Percentiles rank a stretch among this genome's conserved stretches.
phyloP scores from a whole-genome alignment of 2,797 vertebrate species.

The Pangasius macronema region DNA sequence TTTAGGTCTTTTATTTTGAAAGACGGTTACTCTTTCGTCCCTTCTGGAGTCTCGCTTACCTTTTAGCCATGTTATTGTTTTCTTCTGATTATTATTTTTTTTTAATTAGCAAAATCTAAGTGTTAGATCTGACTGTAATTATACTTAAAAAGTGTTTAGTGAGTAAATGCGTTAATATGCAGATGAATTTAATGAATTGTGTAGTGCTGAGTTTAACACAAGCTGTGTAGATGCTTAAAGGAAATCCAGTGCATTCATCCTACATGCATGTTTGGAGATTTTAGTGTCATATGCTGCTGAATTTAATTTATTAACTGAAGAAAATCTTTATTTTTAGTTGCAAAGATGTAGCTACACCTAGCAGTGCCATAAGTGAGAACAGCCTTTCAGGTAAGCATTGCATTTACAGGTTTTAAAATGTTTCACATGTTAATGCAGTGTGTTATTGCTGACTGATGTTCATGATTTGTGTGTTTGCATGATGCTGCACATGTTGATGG shows the following conservation, averaged over 20 bases:
- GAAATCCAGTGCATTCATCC: background rate
- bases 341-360: conserved; percentile 23
- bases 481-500: background rate
- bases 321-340: background rate
- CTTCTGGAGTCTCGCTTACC: conserved; percentile 14
- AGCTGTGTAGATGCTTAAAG: background rate
- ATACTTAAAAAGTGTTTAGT: background rate
- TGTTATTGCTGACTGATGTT: background rate
- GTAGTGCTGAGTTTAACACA: background rate
- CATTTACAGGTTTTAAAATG: background rate
- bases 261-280: too few species aligned
- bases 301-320: background rate
- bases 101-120: background rate
- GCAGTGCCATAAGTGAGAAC: conserved; percentile 32
- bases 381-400: conserved; percentile 38
- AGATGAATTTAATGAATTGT: background rate
- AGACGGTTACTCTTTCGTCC: background rate
- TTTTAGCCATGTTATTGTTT: conserved; percentile 53
- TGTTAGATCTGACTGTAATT: conserved; percentile 8
- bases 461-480: background rate
- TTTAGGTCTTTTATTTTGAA: conserved; percentile 42
- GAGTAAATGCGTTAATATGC: background rate
- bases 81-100: background rate
- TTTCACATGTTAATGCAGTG: background rate
- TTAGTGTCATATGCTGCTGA: background rate